phyloP scores from a whole-genome alignment of 2,113 vertebrate genomes.

The Onychorhynchus coronatus region DNA sequence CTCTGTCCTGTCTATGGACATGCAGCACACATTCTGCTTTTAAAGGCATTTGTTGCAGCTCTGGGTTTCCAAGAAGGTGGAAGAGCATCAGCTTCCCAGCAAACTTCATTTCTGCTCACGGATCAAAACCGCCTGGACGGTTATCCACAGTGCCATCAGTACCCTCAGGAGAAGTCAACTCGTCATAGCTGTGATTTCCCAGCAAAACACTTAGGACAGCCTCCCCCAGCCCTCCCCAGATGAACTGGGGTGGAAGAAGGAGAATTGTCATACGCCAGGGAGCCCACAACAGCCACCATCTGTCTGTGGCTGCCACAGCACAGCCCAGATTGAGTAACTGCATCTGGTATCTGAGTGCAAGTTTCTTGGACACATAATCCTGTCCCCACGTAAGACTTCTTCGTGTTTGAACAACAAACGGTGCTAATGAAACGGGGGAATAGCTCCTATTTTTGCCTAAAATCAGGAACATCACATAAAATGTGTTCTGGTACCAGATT shows the following conservation, averaged over 20 bases:
- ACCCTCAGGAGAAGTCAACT: background rate
- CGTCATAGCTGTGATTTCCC: background rate
- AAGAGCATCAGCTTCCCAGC: background rate
- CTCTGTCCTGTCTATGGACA: background rate
- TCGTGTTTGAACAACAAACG: background rate
- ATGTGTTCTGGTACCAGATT: background rate
- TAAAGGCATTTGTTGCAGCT: fast-evolving
- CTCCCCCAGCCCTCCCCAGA: background rate
- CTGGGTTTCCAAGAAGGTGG: background rate
- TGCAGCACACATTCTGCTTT: background rate
- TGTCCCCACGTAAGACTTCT: background rate
- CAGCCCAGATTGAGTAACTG: background rate
- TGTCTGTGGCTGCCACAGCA: background rate
- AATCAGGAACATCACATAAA: background rate
- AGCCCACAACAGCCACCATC: background rate
- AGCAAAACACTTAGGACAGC: background rate
- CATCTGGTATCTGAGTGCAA: background rate
- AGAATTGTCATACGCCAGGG: background rate
- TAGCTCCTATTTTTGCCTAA: background rate
- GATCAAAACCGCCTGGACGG: background rate
- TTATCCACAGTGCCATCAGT: background rate
- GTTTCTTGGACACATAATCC: background rate
- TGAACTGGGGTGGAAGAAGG: background rate
- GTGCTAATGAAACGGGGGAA: background rate
- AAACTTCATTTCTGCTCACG: background rate